A percentile compares a stretch with the other conserved stretches of the same genome.
Conservation (phyloP, 2,888 invertebrate genomes). For the Yponomeuta sedellus region DNA sequence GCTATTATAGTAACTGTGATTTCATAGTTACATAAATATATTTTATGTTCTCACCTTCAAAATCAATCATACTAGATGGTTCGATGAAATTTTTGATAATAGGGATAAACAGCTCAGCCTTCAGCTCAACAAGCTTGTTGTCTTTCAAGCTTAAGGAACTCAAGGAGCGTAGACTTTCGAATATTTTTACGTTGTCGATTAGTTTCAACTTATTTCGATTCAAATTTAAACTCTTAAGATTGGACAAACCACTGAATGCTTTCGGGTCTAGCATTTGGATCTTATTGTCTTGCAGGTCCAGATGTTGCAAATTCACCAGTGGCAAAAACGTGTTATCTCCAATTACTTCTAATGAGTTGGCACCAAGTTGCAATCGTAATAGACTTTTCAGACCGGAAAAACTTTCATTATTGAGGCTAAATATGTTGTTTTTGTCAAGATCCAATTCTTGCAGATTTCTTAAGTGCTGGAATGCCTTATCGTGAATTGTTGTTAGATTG, state of each 20-base stretch:
- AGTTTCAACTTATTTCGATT: constrained; percentile 48
- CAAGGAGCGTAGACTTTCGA: constrained; percentile 44
- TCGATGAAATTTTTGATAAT: constrained; percentile 51
- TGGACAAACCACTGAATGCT: constrained; percentile 54
- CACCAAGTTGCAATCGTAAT: constrained; percentile 81
- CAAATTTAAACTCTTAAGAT: constrained; percentile 46
- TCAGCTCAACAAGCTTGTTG: constrained; percentile 49
- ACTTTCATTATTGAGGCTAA: constrained; percentile 83
- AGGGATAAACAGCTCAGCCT: constrained; percentile 47
- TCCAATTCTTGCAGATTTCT: constrained; percentile 84
- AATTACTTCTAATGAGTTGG: constrained; percentile 84
- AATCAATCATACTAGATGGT: constrained; percentile 42
- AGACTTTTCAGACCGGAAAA: constrained; percentile 84
- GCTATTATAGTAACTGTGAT: no score
- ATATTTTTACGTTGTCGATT: constrained; percentile 49
- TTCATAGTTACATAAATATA: not conserved
- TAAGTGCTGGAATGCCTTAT: constrained; percentile 86
- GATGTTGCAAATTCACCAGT: constrained; percentile 39
- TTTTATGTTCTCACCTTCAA: constrained; percentile 45
- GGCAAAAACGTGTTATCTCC: constrained; percentile 83
- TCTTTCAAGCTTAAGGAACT: constrained; percentile 48
- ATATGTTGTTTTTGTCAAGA: constrained; percentile 83
- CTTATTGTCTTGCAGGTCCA: constrained; percentile 60
- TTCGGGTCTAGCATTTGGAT: constrained; percentile 65
- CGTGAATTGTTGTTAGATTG: constrained; percentile 88